Evolutionary conservation across 2,888 invertebrate genomes (phyloP), one percentile per base, ranked within the genome.

Genomic region (Athrips mouffetella): DNA sequence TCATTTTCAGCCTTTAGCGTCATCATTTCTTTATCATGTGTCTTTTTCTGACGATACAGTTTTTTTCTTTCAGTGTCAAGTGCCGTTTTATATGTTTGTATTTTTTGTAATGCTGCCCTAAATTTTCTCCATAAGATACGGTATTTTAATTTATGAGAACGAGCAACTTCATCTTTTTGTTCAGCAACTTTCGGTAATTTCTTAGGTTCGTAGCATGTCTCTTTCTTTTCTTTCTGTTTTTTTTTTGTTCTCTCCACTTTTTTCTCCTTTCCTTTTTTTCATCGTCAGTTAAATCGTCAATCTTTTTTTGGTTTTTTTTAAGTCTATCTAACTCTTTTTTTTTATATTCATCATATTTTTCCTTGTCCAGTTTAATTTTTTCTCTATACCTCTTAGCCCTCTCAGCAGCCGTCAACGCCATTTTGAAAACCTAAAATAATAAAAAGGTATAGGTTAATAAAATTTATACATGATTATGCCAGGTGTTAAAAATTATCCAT

Each of bases 191-290:
- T 16, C 1, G 18, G 8, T 35, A 3, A 2, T 18, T 4, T 35
- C 3, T 16, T 2, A 35, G 7, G 4, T 18, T 35, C 35, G 2
- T 18, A 5, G 8, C 16, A n/a, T 42, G 13, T 42, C 16, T 25
- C 27, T 15, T 27, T 13, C 13, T 15, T 27, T 27, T 27, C 16
- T 16, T 23, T 27, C 29, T 25, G 8, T 29, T 29, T 27, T 42
- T 27, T 29, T 42, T 27, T 27, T 42, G 27, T 8, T 35, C n/a
- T 47, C 31, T 29, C 18, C 27, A 40, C 2, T 40, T 35, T 25
- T 33, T 46, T 46, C 27, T 31, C 37, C 13, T 37, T 21, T 47
- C 16, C 4, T 29, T 13, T 23, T 16, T 25, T 31, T 46, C 18
- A 35, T 21, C 15, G 4, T 21, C 15, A 30, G 10, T 25, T 8